Evolutionary conservation across 2,888 invertebrate species (phyloP), one percentile per base, ranked within the genome.

Genomic region (Girardia tigrina): DNA sequence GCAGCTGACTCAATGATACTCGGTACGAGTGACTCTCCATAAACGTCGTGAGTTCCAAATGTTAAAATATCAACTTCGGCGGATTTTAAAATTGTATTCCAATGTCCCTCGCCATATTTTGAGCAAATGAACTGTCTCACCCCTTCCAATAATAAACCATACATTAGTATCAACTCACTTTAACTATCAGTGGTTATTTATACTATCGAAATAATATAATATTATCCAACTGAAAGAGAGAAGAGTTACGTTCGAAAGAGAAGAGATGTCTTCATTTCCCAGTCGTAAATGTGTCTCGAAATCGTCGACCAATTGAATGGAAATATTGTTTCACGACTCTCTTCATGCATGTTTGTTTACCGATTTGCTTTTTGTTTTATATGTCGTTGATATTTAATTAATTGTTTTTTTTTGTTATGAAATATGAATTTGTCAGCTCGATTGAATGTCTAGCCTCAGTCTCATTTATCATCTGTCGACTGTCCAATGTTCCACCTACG

Each of bases 91-190:
- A 94, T 91, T 82, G 91, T 90, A 80, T 92, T 91, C 94, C 94
- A 95, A 80, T 90, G 88, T 76, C 91, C 91, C 82, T 94, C 93
- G 0, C 95, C 95, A 85, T 93, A 95, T n/a, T 89, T 90, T 81
- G 90, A 88, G 78, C 91, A 90, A 82, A 97, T 90, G 86, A 90
- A 94, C 84, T 92, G 92, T 80, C 91, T 90, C 86, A 95, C 88
- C 82, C 94, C 92, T 85, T 95, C 94, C 81, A 97, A 86, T 69
- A 97, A 88, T 78, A 97, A 87, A 36, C 97, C 97, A 87, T 97
- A 97, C 97, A 97, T 95, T 29, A 4, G 27, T 28, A 56, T 6
- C 23, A 56, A n/a, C n/a, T 12, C 23, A 12, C 23, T 2, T 8
- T 56, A 56, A 56, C 4, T 56, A 16, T 56, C 4, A 56, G 20